Evolutionary conservation across 2,888 invertebrate genomes (phyloP), one percentile per base, ranked within the genome.

Genomic region (Lacanobia oleracea): DNA sequence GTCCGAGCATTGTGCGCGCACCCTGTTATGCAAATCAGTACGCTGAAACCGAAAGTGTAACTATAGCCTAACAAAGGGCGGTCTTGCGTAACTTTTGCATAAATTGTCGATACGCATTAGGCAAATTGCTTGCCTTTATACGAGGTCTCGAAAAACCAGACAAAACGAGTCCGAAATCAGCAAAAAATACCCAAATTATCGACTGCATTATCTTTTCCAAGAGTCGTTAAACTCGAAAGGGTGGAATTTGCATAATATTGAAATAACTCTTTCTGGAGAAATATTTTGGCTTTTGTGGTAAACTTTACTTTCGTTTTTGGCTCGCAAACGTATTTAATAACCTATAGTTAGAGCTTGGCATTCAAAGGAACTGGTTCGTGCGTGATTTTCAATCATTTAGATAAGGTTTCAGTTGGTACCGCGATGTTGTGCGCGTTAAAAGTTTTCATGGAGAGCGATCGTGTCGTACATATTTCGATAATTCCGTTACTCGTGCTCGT

Each of bases 11-110:
- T 95, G 94, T 95, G 79, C 80, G 67, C 83, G 84, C 86, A 88
- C 92, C 94, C 94, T 91, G 91, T 95, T 95, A 96, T 96, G 95
- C 93, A 94, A 95, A 96, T 95, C 86, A 93, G 90, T 95, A 93
- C 93, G 84, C 94, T 95, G 95, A 96, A 95, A 95, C 94, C 92
- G 95, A 96, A 93, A 95, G 95, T 94, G 91, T 89, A 88, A 79
- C 86, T 84, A 72, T 84, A 77, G 69, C 61, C 75, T 79, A 84
- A 94, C 93, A 94, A 94, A 89, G 88, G 89, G 77, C 80, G 83
- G 86, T 81, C 88, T 94, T 93, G 90, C 92, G 91, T 91, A 94
- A 94, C 91, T 91, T 93, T 89, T 92, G 90, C 94, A 94, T 94
- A 95, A 94, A 95, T 95, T 93, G 92, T 93, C 93, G 93, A 94